Evolutionary conservation across 1,140 invertebrate genomes (phyloP), one percentile per base, ranked within the genome.

Genomic region (Phocides pigmalion): DNA sequence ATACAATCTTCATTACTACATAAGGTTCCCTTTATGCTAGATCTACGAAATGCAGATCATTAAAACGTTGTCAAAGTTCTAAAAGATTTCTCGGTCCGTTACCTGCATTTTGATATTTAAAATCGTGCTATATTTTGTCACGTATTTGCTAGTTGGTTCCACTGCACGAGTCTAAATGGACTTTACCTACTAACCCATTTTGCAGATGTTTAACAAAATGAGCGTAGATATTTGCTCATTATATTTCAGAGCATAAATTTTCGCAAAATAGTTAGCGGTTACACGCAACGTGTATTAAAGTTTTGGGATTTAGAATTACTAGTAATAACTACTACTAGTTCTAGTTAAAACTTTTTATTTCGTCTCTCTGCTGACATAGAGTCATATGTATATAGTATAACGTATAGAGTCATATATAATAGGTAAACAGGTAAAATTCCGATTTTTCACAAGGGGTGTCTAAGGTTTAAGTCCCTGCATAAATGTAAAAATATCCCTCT

Each of bases 111-210:
- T 47, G 14, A 39, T 14, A 39, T 39, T 14, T 14, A 39, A 47
- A 47, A 47, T 22, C 42, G 11, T 17, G 19, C 9, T 46, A 25
- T 47, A 47, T 47, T 47, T 47, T 47, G 20, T 47, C 46, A 47
- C 46, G 46, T 47, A 47, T 47, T 47, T 47, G 44, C 46, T 47
- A 25, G 46, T 47, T 25, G 46, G 46, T 20, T 6, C 20, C 20
- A 14, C 20, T 15, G 20, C 14, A 20, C 46, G 46, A 12, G 19
- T 28, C 46, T 47, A 25, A 47, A 47, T 47, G 46, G 20, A 47
- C 3, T 15, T 47, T 47, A 47, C 46, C 46, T 47, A 47, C 20
- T 47, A 47, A 47, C 46, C 46, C 46, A 47, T 25, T 47, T 47
- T 20, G n/a, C 19, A 47, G 46, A 47, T 47, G 9, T 39, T 25